phyloP scores from a whole-genome alignment of 2,888 invertebrate genomes.

The Arrhopalites spinosus region DNA sequence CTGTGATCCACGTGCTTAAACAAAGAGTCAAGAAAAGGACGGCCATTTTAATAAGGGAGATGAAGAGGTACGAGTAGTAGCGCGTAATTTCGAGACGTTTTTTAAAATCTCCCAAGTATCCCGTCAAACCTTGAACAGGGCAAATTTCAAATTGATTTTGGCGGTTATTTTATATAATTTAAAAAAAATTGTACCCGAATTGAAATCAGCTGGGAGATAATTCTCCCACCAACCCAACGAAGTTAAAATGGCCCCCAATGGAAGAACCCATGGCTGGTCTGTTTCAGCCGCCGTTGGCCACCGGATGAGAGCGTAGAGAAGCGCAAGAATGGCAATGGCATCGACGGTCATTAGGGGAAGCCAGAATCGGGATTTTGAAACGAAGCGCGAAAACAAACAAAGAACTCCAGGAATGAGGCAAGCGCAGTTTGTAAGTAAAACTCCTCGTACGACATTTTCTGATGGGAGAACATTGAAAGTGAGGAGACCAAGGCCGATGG shows the following conservation, averaged over 20 bases:
- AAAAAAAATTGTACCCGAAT: background rate
- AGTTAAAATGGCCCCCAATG: slow-evolving; percentile 69
- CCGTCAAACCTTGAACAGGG: slow-evolving; percentile 36
- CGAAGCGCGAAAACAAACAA: slow-evolving; percentile 51
- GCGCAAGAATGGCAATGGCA: slow-evolving; percentile 67
- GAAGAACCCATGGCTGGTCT: slow-evolving; percentile 66
- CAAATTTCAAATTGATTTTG: too few relatives aligned
- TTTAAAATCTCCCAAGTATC: slow-evolving; percentile 61
- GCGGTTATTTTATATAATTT: background rate
- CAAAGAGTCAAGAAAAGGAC: slow-evolving; percentile 72
- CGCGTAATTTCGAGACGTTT: slow-evolving; percentile 68
- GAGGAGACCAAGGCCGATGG: slow-evolving; percentile 62
- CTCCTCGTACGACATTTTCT: slow-evolving; percentile 61
- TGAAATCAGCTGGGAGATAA: slow-evolving; percentile 62
- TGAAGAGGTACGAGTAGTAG: slow-evolving; percentile 73
- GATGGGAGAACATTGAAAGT: slow-evolving; percentile 62
- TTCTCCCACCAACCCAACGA: slow-evolving; percentile 87
- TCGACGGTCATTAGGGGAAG: slow-evolving; percentile 60
- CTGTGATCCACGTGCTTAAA: slow-evolving; percentile 63
- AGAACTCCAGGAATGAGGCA: slow-evolving; percentile 62
- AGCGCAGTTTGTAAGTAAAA: slow-evolving; percentile 62
- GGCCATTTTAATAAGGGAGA: slow-evolving; percentile 77
- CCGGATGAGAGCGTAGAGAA: slow-evolving; percentile 70
- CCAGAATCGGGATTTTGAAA: background rate
- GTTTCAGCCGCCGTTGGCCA: slow-evolving; percentile 65